phyloP scores from a whole-genome alignment of 1,140 invertebrate genomes.

The Cyclina sinensis region DNA sequence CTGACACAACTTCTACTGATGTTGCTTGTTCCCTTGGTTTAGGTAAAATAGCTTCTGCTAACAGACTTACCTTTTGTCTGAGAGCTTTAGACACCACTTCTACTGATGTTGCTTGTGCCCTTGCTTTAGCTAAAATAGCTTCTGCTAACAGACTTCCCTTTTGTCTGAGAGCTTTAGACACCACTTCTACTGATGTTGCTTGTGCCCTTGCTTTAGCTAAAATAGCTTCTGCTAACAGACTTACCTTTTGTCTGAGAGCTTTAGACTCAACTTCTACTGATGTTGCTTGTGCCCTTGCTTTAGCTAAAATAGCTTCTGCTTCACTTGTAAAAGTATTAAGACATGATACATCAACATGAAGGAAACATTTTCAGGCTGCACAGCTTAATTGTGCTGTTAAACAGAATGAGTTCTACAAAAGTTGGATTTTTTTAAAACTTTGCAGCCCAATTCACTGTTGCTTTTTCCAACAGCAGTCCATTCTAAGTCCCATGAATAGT shows the following conservation, averaged over 20 bases:
- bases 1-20: conserved; percentile 92
- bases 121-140: conserved; percentile 94
- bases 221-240: too few relatives aligned
- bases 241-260: conserved; percentile 89
- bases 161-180: conserved; percentile 91
- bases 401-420: too few relatives aligned
- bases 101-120: conserved; percentile 93
- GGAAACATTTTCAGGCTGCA: too few relatives aligned
- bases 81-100: conserved; percentile 92
- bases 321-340: conserved; percentile 89
- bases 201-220: conserved; percentile 94
- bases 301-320: conserved; percentile 91
- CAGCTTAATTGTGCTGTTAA: too few relatives aligned
- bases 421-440: too few relatives aligned
- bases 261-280: conserved; percentile 92
- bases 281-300: conserved; percentile 94
- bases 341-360: too few relatives aligned
- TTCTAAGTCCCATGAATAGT: too few relatives aligned
- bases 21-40: conserved; percentile 94
- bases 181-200: conserved; percentile 92
- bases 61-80: conserved; percentile 86
- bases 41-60: conserved; percentile 94
- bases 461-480: too few relatives aligned
- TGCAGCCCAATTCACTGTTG: too few relatives aligned
- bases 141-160: too few relatives aligned